phyloP scores from a whole-genome alignment of 2,888 invertebrate genomes.

The Erebia aethiops region DNA sequence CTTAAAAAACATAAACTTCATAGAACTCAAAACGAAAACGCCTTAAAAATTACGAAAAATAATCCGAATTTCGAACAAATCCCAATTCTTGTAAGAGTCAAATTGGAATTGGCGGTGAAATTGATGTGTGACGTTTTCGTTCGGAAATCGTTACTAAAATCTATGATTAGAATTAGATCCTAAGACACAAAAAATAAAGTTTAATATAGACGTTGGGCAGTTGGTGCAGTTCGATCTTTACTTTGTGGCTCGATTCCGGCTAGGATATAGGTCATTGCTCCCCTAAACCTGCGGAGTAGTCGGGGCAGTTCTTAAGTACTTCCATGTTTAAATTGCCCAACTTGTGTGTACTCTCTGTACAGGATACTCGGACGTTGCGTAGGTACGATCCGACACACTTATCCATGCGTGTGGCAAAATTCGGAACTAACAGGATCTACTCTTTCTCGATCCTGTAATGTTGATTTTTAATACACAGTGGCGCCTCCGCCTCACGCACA shows the following conservation, averaged over 20 bases:
- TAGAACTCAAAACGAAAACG: constrained; percentile 48
- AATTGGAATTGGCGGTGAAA: constrained; percentile 63
- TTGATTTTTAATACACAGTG: too few species aligned
- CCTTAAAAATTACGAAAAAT: constrained; percentile 39
- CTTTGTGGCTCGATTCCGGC: constrained; percentile 58
- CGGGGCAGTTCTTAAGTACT: constrained; percentile 79
- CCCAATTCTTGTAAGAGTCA: constrained; percentile 64
- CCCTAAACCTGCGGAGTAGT: constrained; percentile 80
- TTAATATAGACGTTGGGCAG: constrained; percentile 63
- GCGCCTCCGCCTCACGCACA: too few species aligned
- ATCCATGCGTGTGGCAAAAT: too few species aligned
- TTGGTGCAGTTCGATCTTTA: constrained; percentile 63
- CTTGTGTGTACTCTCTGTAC: constrained; percentile 77
- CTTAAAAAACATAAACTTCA: constrained; percentile 81
- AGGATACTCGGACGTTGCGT: constrained; percentile 64
- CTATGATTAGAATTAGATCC: constrained; percentile 75
- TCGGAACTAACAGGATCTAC: too few species aligned
- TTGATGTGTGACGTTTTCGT: constrained; percentile 62
- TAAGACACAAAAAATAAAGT: constrained; percentile 76
- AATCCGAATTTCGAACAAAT: constrained; percentile 53
- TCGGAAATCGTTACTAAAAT: constrained; percentile 55
- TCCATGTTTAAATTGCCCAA: constrained; percentile 81
- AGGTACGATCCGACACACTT: not conserved
- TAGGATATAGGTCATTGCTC: constrained; percentile 83
- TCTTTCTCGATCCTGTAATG: too few species aligned